Evolutionary conservation across 2,113 vertebrate species (phyloP), one percentile per base, ranked within the genome.

Genomic region (Cyanoliseus patagonus): DNA sequence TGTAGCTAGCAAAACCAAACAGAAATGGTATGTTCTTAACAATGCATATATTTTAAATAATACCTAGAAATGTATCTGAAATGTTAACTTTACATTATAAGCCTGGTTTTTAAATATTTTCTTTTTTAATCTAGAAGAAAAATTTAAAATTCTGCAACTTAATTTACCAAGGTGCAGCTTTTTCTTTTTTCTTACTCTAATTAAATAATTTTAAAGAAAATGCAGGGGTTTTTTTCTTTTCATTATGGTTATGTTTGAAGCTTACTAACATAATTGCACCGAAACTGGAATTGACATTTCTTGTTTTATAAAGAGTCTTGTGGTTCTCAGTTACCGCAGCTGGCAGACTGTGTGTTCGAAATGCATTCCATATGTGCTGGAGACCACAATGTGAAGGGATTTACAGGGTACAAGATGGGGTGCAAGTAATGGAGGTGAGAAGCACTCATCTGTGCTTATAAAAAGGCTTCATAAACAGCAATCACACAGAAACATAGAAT

Each of bases 241-340:
- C 95, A 81, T 95, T 97, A 92, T 63, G 83, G 78, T 94, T 97
- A 63, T 88, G 80, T 96, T 95, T 97, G 97, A 62, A 66, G 96
- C 72, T 96, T 96, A 95, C 95, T 97, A 98, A 94, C 83, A 63
- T 97, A 96, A 93, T 92, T 94, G 84, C 95, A 95, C 64, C 90
- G 93, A 92, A 96, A 78, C 35, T 24, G n/a, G 78, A 52, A 83
- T 86, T 92, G 81, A 46, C 90, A n/a, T 92, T 92, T 94, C 88
- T 94, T 94, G 94, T 86, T 97, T 95, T 97, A 42, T 95, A 88
- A 88, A 83, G 49, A 69, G 68, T 20, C 1, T 96, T 97, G 93
- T 42, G 97, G 96, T 97, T 96, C 96, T 83, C 80, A 83, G 89
- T 95, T 27, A 83, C 83, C 33, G 17, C 95, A 96, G 96, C 97